Conservation (phyloP, 2,113 vertebrate genomes). For the Ptilonorhynchus violaceus region DNA sequence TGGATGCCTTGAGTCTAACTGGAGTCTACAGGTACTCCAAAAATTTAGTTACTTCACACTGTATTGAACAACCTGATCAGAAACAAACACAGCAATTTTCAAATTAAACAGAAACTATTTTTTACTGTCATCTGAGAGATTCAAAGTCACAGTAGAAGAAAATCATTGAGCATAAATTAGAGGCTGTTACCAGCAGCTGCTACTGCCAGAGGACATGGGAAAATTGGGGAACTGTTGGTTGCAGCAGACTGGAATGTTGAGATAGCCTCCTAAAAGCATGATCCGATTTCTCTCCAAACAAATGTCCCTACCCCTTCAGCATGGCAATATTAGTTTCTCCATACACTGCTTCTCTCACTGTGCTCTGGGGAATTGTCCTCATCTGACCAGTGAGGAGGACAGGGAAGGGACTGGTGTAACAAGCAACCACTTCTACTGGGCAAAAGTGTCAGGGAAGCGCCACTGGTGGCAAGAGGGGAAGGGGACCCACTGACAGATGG, state of each 20-base stretch:
- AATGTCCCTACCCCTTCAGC: neutral
- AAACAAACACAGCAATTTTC: neutral
- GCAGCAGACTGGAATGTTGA: neutral
- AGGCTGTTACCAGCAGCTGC: neutral
- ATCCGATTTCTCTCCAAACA: neutral
- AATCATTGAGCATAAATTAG: neutral
- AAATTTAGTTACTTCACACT: neutral
- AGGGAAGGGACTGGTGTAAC: neutral
- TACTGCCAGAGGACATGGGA: neutral
- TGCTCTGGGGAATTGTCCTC: neutral
- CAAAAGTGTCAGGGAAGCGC: neutral
- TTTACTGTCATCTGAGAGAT: neutral
- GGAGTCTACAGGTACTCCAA: neutral
- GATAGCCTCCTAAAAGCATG: neutral
- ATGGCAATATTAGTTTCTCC: neutral
- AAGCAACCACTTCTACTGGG: neutral
- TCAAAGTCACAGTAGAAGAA: neutral
- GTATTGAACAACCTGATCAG: neutral
- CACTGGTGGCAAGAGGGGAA: neutral
- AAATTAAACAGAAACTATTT: neutral
- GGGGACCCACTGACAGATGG: neutral
- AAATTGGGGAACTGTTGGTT: neutral
- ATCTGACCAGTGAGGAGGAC: neutral
- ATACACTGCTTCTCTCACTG: neutral
- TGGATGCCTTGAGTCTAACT: neutral